Percentiles rank a stretch among this genome's conserved stretches.
Conservation (phyloP, 1,140 invertebrate genomes). For the Orius laevigatus region DNA sequence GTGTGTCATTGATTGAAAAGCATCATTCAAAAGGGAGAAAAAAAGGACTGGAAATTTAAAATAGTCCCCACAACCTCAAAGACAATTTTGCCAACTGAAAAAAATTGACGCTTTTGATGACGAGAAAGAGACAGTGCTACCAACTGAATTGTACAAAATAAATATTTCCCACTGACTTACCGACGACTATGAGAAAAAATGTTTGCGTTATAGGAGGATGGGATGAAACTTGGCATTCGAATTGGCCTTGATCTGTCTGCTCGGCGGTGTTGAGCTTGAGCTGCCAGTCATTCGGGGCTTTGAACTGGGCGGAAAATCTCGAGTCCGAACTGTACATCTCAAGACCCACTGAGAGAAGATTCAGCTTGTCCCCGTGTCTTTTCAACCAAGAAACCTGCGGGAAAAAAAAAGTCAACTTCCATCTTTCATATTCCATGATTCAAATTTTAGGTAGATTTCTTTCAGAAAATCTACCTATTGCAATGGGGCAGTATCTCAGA, state of each 20-base stretch:
- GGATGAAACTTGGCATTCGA: constrained; percentile 77
- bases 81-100: too few species aligned
- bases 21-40: too few species aligned
- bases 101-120: too few species aligned
- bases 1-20: too few species aligned
- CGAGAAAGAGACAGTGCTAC: too few species aligned
- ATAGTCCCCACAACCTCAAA: too few species aligned
- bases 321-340: constrained; percentile 62
- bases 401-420: constrained; percentile 18
- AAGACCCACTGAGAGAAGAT: constrained; percentile 55
- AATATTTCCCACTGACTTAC: constrained; percentile 54
- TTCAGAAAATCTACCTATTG: too few species aligned
- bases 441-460: too few species aligned
- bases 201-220: constrained; percentile 76
- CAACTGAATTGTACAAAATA: too few species aligned
- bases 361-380: constrained; percentile 49
- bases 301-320: constrained; percentile 17
- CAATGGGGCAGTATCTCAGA: too few species aligned
- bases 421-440: too few species aligned
- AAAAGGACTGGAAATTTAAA: too few species aligned
- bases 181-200: constrained; percentile 61
- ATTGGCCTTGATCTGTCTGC: constrained; percentile 57
- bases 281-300: constrained; percentile 48
- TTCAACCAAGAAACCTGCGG: constrained; percentile 67
- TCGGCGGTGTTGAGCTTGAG: constrained; percentile 71